Conservation (phyloP, 2,888 invertebrate genomes). For the Calameuta pallipes region DNA sequence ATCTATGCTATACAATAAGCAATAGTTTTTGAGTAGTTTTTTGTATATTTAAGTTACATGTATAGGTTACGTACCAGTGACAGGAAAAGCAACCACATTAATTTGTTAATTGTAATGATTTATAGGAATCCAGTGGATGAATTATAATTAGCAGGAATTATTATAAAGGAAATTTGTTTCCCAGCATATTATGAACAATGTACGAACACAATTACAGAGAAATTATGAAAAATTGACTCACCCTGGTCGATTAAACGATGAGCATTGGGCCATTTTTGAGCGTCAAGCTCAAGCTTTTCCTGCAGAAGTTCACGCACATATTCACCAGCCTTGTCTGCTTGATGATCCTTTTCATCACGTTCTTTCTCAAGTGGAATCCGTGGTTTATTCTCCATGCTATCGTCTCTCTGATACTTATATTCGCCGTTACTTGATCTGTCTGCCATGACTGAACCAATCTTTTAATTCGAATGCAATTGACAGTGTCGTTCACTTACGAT, state of each 20-base stretch:
- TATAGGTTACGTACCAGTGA: too few species aligned
- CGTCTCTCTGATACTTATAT: conserved; percentile 54
- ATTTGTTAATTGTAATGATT: too few species aligned
- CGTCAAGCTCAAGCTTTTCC: conserved; percentile 75
- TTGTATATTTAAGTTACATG: too few species aligned
- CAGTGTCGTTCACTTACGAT: conserved; percentile 3
- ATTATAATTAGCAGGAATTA: too few species aligned
- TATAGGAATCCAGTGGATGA: too few species aligned
- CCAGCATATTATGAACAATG: too few species aligned
- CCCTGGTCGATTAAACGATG: conserved; percentile 80
- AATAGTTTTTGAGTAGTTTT: too few species aligned
- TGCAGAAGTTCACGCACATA: conserved; percentile 80
- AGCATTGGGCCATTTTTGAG: conserved; percentile 75
- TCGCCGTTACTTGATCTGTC: conserved; percentile 60
- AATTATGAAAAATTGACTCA: conserved; percentile 55
- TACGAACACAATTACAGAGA: neutral
- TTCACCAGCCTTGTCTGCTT: conserved; percentile 80
- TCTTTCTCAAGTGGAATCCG: conserved; percentile 62
- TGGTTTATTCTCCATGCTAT: conserved; percentile 36
- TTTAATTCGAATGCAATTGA: neutral
- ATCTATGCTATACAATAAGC: too few species aligned
- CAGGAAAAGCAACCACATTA: too few species aligned
- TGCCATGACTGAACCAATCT: conserved; percentile 38
- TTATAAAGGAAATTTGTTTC: too few species aligned
- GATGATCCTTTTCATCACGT: conserved; percentile 70